phyloP scores from a whole-genome alignment of 2,797 vertebrate species.

The Liparis tanakae region DNA sequence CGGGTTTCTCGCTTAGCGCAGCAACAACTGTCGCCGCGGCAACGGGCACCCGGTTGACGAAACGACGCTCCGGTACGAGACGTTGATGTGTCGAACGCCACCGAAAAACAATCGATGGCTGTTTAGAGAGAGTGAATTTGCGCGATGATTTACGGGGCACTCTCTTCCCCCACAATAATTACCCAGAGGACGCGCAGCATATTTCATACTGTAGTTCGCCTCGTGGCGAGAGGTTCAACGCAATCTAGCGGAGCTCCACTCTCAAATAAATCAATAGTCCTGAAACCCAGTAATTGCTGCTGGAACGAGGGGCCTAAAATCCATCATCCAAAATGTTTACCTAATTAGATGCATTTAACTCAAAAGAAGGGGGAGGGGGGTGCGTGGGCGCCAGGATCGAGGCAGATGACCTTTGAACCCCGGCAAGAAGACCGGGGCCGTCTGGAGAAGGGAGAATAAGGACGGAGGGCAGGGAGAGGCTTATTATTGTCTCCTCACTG shows the following conservation, averaged over 20 bases:
- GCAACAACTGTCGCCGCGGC: conserved; percentile 41
- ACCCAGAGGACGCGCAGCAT: conserved; percentile 29
- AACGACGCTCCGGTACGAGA: conserved; percentile 31
- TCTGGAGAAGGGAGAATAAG: conserved; percentile 31
- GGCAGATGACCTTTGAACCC: conserved; percentile 56
- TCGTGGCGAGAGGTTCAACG: conserved; percentile 39
- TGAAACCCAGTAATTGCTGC: conserved; percentile 64
- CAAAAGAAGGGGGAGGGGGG: background rate
- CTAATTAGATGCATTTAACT: conserved; percentile 60
- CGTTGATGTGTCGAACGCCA: conserved; percentile 30
- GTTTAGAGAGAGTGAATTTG: conserved; percentile 20
- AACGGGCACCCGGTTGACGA: conserved; percentile 38
- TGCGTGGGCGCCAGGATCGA: conserved; percentile 16
- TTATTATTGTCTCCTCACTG: conserved; percentile 68
- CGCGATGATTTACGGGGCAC: conserved; percentile 31
- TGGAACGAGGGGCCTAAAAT: conserved; percentile 48
- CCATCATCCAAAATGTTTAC: conserved; percentile 60
- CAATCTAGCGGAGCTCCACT: conserved; percentile 30
- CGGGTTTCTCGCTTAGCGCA: conserved; percentile 54
- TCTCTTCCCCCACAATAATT: conserved; percentile 41
- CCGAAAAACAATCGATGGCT: conserved; percentile 39
- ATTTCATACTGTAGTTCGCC: conserved; percentile 33
- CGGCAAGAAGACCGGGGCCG: background rate
- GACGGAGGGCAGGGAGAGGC: conserved; percentile 27
- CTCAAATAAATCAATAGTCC: conserved; percentile 52